Evolutionary conservation across 2,797 vertebrate genomes (phyloP).

Genomic region (Selene dorsalis): DNA sequence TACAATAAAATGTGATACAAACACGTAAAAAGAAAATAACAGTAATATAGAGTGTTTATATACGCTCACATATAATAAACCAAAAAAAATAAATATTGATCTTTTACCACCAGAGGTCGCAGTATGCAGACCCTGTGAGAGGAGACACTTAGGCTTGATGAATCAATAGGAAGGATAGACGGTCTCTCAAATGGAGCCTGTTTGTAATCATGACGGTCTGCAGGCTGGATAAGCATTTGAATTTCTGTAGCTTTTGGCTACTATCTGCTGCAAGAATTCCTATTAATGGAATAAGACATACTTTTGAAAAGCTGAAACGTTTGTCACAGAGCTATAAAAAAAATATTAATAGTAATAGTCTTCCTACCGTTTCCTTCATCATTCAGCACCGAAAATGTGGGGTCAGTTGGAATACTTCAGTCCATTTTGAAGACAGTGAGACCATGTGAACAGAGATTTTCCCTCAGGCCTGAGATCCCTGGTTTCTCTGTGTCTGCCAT

Average conservation of each 20-base stretch:
- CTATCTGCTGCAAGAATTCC: neutral
- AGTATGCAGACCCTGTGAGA: neutral
- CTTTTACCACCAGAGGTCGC: constrained; percentile 58
- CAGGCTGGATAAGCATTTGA: neutral
- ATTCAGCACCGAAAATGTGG: neutral
- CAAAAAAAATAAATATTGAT: neutral
- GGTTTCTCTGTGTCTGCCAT: constrained; percentile 49
- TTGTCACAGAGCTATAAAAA: too few relatives aligned
- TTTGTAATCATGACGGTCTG: neutral
- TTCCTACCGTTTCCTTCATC: neutral
- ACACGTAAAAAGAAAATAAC: too few relatives aligned
- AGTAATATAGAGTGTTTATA: neutral
- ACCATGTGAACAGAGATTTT: constrained; percentile 37
- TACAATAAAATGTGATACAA: too few relatives aligned
- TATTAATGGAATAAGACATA: neutral
- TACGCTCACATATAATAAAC: neutral
- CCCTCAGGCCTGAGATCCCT: constrained; percentile 37
- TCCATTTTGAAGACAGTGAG: constrained; percentile 1
- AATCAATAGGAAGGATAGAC: neutral
- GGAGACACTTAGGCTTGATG: neutral
- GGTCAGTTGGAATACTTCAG: neutral
- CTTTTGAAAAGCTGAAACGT: neutral
- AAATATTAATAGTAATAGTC: too few relatives aligned
- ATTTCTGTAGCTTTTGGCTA: neutral
- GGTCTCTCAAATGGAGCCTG: too few relatives aligned